Conservation (phyloP, 2,888 invertebrate species). For the Pasiphila rectangulata region DNA sequence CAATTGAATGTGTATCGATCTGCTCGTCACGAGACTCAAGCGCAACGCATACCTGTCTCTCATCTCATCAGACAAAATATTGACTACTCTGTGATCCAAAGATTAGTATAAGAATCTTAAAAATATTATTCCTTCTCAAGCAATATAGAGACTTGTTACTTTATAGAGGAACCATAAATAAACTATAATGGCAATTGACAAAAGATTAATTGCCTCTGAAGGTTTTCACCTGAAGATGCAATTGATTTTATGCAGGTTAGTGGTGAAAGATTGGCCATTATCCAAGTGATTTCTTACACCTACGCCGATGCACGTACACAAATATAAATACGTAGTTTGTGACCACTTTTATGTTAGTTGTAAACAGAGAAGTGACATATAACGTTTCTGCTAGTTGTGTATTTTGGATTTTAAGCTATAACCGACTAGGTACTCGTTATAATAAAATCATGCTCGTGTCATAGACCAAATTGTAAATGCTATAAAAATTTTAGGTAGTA, state of each 20-base stretch:
- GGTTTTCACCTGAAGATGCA: constrained; percentile 32
- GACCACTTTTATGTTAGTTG: constrained; percentile 20
- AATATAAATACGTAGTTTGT: constrained; percentile 53
- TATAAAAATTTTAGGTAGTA: no score
- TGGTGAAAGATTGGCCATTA: constrained; percentile 61
- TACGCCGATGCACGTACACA: constrained; percentile 54
- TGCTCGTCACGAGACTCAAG: constrained; percentile 38
- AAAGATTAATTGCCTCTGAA: constrained; percentile 4
- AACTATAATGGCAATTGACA: background rate
- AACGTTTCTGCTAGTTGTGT: no score
- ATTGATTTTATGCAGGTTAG: constrained; percentile 66
- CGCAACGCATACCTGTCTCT: constrained; percentile 23
- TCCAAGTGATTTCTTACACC: constrained; percentile 62
- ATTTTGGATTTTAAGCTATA: no score
- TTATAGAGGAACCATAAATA: background rate
- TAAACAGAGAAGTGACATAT: constrained; percentile 12
- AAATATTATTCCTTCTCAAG: no score
- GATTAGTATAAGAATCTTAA: no score
- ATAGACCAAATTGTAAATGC: no score
- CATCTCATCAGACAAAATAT: constrained; percentile 15
- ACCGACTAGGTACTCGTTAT: no score
- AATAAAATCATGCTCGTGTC: no score
- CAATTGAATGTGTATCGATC: constrained; percentile 46
- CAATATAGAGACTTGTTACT: background rate
- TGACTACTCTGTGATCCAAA: background rate